Base-by-base conservation (phyloP, 2,797 vertebrate genomes). In the Rallus crepitans region DNA sequence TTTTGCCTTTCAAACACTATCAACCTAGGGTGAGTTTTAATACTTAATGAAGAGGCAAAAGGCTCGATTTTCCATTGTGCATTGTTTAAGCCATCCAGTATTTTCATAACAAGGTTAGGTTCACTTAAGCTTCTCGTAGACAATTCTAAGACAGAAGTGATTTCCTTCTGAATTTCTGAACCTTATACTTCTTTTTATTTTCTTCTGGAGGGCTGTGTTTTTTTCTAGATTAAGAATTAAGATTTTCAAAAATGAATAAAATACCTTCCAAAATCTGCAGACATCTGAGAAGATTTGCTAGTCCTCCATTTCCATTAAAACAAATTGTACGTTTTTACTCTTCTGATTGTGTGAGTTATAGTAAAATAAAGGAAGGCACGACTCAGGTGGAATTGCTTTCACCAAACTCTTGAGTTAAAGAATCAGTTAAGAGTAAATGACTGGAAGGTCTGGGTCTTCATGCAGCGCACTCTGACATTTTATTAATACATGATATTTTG, bases 71-170 rank as follows among this genome's bases (percentile, higher is more conserved):
- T 69, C 28, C 82, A 1, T 12, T 39, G 56, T 59, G 42, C 35
- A 19, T 79, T 11, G 1, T 56, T 75, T 61, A 81, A 90, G 47
- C 30, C 30, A 55, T 56, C 39, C 52, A 79, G 7, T 65, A 55
- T 19, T 94, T 89, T 94, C 59, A n/a, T 95, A 77, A 93, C 75
- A 92, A 5, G 10, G 66, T 80, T 89, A 91, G 48, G 76, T 96
- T 93, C 70, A 73, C 60, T 90, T 93, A 82, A 89, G 37, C 59
- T 91, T 92, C 81, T 82, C 19, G 48, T 76, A 42, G 71, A 72
- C n/a, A 25, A 17, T 87, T 76, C 40, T 33, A 35, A 91, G 52
- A 55, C 25, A 86, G 59, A 89, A 82, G 19, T 60, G 2, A 5
- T 65, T 87, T 87, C 7, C 9, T 40, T 66, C 68, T 90, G 66